Percentiles rank a stretch among this genome's conserved stretches.
phyloP scores from a whole-genome alignment of 2,888 invertebrate species.

The Mimachlamys varia region DNA sequence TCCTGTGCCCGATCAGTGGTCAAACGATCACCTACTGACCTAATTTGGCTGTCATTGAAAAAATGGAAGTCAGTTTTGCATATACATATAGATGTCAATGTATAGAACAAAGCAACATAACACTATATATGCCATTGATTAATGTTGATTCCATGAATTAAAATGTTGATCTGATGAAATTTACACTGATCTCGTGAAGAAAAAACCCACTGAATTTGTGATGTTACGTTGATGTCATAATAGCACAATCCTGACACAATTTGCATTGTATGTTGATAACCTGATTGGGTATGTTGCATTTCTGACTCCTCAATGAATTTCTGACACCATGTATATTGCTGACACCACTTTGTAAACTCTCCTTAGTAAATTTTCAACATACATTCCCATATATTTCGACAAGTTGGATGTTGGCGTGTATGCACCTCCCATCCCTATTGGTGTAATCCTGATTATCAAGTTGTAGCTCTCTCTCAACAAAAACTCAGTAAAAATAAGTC shows the following conservation, averaged over 20 bases:
- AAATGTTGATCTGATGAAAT: not conserved
- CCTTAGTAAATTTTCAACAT: not conserved
- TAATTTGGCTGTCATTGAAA: not conserved
- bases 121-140: conserved; percentile 4
- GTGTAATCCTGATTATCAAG: not conserved
- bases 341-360: not conserved
- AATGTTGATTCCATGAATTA: not conserved
- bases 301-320: not conserved
- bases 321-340: not conserved
- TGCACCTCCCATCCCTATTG: too few relatives aligned
- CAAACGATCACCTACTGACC: not conserved
- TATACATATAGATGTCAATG: conserved; percentile 9
- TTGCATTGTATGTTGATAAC: conserved; percentile 24
- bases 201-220: not conserved
- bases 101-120: not conserved
- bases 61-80: conserved; percentile 14
- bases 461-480: not conserved
- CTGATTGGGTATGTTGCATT: not conserved
- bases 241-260: not conserved
- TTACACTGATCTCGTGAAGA: too few relatives aligned
- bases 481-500: not conserved
- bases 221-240: not conserved
- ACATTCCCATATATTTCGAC: not conserved
- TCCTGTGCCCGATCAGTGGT: not conserved
- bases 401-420: not conserved